These are phyloP conservation scores for Pomatorhinus ruficollis DNA, from an alignment of 2,113 vertebrate species.

Conservation along the genomic window DNA sequence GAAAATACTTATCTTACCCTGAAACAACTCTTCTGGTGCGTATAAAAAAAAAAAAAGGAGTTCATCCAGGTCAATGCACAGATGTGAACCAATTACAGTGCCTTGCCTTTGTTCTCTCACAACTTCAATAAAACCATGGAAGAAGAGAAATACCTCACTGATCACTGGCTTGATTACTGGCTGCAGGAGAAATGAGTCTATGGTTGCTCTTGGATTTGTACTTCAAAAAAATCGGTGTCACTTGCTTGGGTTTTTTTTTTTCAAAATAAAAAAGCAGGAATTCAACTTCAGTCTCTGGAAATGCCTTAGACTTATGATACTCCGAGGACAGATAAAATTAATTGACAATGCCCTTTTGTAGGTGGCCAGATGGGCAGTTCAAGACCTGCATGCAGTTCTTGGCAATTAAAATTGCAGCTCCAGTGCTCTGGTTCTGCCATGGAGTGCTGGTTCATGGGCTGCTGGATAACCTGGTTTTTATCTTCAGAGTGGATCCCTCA, in stretches of 20 bases:
- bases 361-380: neutral
- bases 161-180: neutral
- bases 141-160: neutral
- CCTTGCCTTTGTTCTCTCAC: neutral
- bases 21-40: neutral
- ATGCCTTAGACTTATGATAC: neutral
- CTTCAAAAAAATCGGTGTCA: neutral
- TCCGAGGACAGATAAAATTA: neutral
- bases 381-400: neutral
- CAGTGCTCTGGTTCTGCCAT: neutral
- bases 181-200: neutral
- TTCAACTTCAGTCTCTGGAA: neutral
- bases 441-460: neutral
- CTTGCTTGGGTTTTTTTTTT: neutral
- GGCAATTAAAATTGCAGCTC: neutral
- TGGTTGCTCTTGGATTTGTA: neutral
- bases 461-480: neutral
- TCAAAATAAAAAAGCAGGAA: neutral
- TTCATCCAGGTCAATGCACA: neutral
- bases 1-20: neutral
- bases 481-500: neutral
- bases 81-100: neutral
- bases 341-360: neutral
- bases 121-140: neutral
- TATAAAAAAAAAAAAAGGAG: neutral